phyloP scores from a whole-genome alignment of 2,113 vertebrate species.

The Rhabdomys dilectus region DNA sequence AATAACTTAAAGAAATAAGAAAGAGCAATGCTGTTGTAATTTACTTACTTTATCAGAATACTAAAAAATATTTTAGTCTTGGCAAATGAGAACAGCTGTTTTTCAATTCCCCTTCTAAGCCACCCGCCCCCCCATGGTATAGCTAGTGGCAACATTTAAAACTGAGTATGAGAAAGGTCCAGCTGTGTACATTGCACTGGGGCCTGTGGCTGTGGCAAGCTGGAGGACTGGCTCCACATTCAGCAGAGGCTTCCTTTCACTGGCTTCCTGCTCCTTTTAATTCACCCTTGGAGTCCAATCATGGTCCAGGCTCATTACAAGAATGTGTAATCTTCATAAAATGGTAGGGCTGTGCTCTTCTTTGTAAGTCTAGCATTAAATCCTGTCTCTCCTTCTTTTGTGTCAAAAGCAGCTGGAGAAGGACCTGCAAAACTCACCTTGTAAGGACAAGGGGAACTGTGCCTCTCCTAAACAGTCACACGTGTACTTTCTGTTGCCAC shows the following conservation, averaged over 20 bases:
- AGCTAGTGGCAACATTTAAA: background rate
- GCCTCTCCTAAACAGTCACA: accelerated
- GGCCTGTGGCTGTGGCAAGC: too few relatives aligned
- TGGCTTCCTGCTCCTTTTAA: background rate
- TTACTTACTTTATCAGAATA: background rate
- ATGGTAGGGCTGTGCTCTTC: background rate
- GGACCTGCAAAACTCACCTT: background rate
- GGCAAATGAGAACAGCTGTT: background rate
- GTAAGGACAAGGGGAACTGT: background rate
- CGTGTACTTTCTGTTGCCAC: background rate
- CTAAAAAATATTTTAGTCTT: background rate
- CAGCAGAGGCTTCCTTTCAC: background rate
- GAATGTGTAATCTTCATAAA: background rate
- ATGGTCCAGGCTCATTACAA: background rate
- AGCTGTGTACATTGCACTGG: background rate
- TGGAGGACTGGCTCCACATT: background rate
- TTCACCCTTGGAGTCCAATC: background rate
- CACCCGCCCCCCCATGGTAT: background rate
- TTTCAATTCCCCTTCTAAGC: background rate
- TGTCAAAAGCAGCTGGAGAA: background rate
- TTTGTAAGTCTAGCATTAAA: background rate
- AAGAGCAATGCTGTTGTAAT: background rate
- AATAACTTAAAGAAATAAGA: background rate
- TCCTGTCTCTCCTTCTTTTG: background rate
- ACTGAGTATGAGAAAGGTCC: background rate